Evolutionary conservation across 2,797 vertebrate genomes (phyloP).

Genomic region (Xenopus petersii): DNA sequence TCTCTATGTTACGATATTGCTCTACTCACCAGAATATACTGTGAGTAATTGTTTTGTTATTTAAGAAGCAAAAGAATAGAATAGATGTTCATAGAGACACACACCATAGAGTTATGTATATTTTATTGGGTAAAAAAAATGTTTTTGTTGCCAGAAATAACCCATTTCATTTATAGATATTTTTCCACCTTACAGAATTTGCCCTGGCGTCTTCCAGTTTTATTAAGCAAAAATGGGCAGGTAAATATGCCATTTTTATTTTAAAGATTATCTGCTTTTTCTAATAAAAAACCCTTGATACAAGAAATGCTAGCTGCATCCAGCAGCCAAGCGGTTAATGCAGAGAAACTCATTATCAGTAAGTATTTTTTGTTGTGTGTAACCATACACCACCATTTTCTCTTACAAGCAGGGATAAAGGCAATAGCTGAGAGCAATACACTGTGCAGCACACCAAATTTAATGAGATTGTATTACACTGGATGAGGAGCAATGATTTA

Average conservation of each 20-base stretch:
- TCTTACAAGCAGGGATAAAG: constrained; percentile 21
- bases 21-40: too few relatives aligned
- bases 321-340: constrained; percentile 3
- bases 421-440: constrained; percentile 22
- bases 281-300: neutral
- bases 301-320: neutral
- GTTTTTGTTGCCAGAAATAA: too few relatives aligned
- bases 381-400: constrained; percentile 30
- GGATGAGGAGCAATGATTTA: neutral
- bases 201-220: neutral
- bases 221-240: constrained; percentile 49
- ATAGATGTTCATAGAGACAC: too few relatives aligned
- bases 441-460: constrained; percentile 10
- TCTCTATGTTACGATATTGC: too few relatives aligned
- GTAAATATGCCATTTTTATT: constrained; percentile 45
- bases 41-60: too few relatives aligned
- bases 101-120: too few relatives aligned
- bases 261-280: neutral
- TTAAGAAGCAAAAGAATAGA: too few relatives aligned
- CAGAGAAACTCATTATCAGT: constrained; percentile 18
- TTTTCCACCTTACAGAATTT: constrained; percentile 44
- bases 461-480: constrained; percentile 15
- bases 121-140: too few relatives aligned
- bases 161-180: too few relatives aligned
- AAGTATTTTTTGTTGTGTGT: constrained; percentile 10